Evolutionary conservation across 2,888 invertebrate species (phyloP).

Genomic region (Dione juno): DNA sequence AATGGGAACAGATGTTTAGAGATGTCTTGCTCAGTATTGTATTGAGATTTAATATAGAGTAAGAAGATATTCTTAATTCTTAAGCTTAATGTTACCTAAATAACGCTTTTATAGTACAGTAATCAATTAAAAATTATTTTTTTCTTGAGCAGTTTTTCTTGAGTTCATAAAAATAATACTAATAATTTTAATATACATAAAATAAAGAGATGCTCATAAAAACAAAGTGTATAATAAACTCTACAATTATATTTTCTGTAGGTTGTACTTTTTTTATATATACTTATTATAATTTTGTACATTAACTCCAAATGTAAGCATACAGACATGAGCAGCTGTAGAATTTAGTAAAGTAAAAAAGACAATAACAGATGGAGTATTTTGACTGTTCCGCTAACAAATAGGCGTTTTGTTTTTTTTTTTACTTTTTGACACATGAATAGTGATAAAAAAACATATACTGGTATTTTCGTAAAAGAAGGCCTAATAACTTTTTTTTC

Average conservation of each 20-base stretch:
- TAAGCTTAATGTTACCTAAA: not conserved
- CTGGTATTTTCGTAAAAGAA: too few species aligned
- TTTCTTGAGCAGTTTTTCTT: too few species aligned
- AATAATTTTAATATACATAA: too few species aligned
- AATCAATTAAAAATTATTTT: too few species aligned
- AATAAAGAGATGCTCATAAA: too few species aligned
- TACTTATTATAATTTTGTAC: not conserved
- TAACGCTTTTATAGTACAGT: too few species aligned
- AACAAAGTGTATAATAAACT: not conserved
- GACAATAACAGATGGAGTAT: not conserved
- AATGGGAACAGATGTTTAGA: constrained; percentile 16
- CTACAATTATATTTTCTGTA: not conserved
- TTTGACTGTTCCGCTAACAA: constrained; percentile 3
- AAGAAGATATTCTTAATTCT: not conserved
- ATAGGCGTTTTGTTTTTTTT: not conserved
- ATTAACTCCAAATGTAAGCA: not conserved
- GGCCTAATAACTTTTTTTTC: too few species aligned
- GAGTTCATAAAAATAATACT: too few species aligned
- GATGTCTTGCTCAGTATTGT: not conserved
- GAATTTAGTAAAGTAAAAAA: not conserved
- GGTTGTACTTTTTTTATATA: too few species aligned
- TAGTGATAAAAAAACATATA: too few species aligned
- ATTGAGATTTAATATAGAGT: not conserved
- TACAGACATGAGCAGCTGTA: not conserved
- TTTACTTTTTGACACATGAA: not conserved